Percentiles rank a stretch among this genome's conserved stretches.
Evolutionary conservation across 2,113 vertebrate genomes (phyloP).

Genomic region (Tapirus terrestris): DNA sequence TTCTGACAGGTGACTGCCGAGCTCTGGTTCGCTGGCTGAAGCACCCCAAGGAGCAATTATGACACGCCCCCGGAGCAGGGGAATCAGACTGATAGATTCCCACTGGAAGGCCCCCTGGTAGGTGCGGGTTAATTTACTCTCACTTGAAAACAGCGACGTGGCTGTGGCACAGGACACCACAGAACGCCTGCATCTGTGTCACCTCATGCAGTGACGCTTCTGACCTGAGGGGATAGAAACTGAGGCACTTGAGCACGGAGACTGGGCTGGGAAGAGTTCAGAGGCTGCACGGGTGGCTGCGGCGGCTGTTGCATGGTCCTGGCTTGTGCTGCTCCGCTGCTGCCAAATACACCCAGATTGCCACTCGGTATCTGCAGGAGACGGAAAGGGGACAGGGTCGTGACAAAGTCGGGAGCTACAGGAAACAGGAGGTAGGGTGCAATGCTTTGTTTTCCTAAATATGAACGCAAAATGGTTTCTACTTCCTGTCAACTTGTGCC

Average conservation of each 20-base stretch:
- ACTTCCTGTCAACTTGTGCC: background rate
- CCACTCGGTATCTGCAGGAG: constrained; percentile 94
- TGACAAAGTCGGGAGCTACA: rapidly evolving
- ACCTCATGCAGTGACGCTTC: background rate
- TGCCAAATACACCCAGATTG: constrained; percentile 96
- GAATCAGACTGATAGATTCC: rapidly evolving
- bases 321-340: constrained; percentile 95
- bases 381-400: background rate
- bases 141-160: too few relatives aligned
- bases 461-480: rapidly evolving
- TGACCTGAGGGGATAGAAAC: constrained; percentile 99
- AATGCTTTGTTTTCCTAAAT: rapidly evolving
- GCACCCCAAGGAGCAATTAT: background rate
- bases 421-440: background rate
- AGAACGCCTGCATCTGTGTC: rapidly evolving
- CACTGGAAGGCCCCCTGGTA: rapidly evolving
- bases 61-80: background rate
- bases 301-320: constrained; percentile 94
- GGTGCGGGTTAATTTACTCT: background rate
- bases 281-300: constrained; percentile 96
- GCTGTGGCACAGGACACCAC: background rate
- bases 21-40: too few relatives aligned
- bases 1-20: too few relatives aligned
- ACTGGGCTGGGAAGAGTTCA: constrained; percentile 99
- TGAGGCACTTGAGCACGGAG: constrained; percentile 99